These are phyloP conservation scores for Pristionchus exspectatus DNA, from an alignment of 2,888 invertebrate genomes.

Conservation along the genomic window DNA sequence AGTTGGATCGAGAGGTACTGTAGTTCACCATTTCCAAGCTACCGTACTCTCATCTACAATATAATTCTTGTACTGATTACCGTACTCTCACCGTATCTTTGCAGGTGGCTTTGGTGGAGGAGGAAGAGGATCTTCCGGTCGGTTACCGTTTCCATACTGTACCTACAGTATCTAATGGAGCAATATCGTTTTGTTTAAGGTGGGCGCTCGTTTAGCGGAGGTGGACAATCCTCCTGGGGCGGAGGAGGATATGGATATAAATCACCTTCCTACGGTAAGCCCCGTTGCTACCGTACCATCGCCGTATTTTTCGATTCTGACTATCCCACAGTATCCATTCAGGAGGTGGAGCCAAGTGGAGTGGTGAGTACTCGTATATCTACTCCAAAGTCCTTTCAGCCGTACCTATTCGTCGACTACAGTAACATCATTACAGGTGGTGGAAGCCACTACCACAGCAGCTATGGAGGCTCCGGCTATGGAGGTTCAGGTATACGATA, in stretches of 20 bases:
- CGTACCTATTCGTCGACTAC: background rate
- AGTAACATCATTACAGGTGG: background rate
- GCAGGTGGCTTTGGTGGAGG: background rate
- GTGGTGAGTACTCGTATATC: too few relatives aligned
- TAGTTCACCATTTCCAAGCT: background rate
- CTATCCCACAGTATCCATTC: too few relatives aligned
- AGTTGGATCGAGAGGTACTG: conserved; percentile 2
- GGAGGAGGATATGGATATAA: background rate
- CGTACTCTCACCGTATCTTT: background rate
- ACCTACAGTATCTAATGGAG: background rate
- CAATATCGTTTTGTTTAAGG: too few relatives aligned
- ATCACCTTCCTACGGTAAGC: too few relatives aligned
- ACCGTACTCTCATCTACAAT: background rate
- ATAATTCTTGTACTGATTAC: background rate
- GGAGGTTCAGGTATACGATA: background rate
- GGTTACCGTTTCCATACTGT: too few relatives aligned
- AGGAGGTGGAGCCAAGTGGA: too few relatives aligned
- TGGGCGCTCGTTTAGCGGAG: too few relatives aligned
- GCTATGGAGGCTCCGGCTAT: background rate
- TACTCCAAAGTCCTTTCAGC: too few relatives aligned
- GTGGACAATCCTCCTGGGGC: background rate
- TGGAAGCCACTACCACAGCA: background rate
- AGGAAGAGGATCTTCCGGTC: too few relatives aligned
- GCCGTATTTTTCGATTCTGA: too few relatives aligned
- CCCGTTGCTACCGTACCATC: too few relatives aligned